These are phyloP conservation scores for Harpegnathos saltator DNA, from an alignment of 1,140 invertebrate genomes.

Conservation along the genomic window DNA sequence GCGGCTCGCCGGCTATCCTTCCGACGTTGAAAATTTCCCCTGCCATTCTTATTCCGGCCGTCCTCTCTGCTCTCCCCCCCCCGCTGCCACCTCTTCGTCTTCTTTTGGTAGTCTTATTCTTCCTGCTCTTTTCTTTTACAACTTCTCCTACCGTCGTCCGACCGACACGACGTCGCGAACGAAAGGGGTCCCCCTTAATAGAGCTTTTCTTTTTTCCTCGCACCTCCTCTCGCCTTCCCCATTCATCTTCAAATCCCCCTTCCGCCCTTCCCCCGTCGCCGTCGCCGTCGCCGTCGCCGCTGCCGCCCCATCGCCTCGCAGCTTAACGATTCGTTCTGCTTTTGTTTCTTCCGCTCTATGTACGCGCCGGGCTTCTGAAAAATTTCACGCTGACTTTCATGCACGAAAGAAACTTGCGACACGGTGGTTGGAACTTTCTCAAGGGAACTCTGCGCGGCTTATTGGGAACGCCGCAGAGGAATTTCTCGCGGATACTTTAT, in stretches of 20 bases:
- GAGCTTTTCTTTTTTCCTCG: constrained; percentile 47
- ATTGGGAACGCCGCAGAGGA: constrained; percentile 20
- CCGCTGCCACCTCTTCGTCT: background rate
- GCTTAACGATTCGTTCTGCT: constrained; percentile 64
- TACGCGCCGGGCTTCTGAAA: constrained; percentile 50
- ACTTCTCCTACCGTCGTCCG: constrained; percentile 8
- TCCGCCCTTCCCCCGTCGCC: background rate
- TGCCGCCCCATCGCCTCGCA: constrained; percentile 10
- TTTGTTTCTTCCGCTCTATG: constrained; percentile 64
- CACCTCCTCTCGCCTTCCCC: constrained; percentile 56
- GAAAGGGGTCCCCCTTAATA: constrained; percentile 58
- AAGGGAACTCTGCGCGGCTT: constrained; percentile 34
- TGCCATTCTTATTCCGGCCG: background rate
- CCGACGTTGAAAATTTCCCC: constrained; percentile 63
- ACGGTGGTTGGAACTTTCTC: constrained; percentile 31
- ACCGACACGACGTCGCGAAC: constrained; percentile 36
- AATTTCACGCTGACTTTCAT: constrained; percentile 61
- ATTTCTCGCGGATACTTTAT: constrained; percentile 38
- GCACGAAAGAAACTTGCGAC: constrained; percentile 49
- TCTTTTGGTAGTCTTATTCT: background rate
- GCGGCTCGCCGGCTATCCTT: constrained; percentile 68
- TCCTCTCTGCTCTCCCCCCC: background rate
- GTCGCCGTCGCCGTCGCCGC: too few relatives aligned
- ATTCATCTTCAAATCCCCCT: constrained; percentile 57
- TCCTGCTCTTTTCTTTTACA: constrained; percentile 2